Evolutionary conservation across 37 sponge, comb jelly and placozoan genomes (phyloP).

Genomic region (Beroe forskalii): DNA sequence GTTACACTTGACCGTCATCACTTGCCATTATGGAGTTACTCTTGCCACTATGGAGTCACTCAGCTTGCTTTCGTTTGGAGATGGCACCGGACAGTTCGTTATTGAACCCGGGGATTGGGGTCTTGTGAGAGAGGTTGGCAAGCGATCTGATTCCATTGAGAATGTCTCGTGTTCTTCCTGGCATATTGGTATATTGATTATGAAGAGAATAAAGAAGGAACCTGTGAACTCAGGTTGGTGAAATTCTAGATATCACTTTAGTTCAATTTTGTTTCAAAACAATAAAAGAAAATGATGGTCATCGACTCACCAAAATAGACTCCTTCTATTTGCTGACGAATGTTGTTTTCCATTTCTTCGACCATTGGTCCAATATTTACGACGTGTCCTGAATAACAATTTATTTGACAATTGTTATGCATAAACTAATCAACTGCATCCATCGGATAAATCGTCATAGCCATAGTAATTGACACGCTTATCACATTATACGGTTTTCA

Average conservation of each 20-base stretch:
- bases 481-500: no score
- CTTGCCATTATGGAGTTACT: no score
- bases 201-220: neutral
- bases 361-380: constrained; percentile 22
- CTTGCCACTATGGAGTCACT: neutral
- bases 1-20: no score
- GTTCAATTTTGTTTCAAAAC: no score
- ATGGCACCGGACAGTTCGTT: constrained; percentile 7
- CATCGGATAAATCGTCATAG: no score
- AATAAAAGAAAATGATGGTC: no score
- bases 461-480: no score
- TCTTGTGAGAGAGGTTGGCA: constrained; percentile 5
- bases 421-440: no score
- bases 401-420: no score
- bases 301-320: constrained; percentile 17
- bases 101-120: neutral
- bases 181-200: neutral
- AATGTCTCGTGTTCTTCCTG: constrained; percentile 20
- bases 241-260: no score
- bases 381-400: constrained; percentile 19
- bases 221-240: no score
- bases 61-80: constrained; percentile 21
- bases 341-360: constrained; percentile 46
- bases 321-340: constrained; percentile 42
- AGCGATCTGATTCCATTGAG: constrained; percentile 1